A percentile compares a stretch with the other conserved stretches of the same genome.
Conservation (phyloP, 2,797 vertebrate species). For the Gadopsis marmoratus region DNA sequence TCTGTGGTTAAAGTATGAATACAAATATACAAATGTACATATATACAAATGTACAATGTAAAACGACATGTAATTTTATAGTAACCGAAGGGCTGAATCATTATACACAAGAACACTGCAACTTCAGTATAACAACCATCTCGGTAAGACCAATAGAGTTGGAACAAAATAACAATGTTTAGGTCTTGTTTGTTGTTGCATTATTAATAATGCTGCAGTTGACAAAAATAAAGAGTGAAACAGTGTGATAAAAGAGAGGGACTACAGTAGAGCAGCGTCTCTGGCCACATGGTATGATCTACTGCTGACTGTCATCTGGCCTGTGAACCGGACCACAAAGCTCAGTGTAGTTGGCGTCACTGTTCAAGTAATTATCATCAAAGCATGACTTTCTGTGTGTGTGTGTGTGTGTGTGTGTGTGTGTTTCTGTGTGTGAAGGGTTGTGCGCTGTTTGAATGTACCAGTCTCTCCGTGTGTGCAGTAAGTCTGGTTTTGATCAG, state of each 20-base stretch:
- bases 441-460: constrained; percentile 12
- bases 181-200: constrained; percentile 40
- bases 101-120: not conserved
- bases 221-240: constrained; percentile 22
- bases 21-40: too few species aligned
- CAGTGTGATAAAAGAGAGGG: constrained; percentile 1
- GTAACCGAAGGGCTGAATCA: not conserved
- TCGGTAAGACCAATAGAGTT: constrained; percentile 8
- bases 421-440: constrained; percentile 10
- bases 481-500: constrained; percentile 73
- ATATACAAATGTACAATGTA: constrained; percentile 5
- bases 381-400: constrained; percentile 31
- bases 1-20: not conserved
- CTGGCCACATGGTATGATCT: constrained; percentile 31
- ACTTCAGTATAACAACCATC: not conserved
- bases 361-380: constrained; percentile 58
- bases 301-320: constrained; percentile 46
- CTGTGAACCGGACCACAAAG: constrained; percentile 37
- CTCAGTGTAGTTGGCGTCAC: constrained; percentile 47
- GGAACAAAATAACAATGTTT: not conserved
- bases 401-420: constrained; percentile 18
- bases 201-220: constrained; percentile 45
- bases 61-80: not conserved
- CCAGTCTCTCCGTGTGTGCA: constrained; percentile 30
- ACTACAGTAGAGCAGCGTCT: constrained; percentile 4